phyloP scores from a whole-genome alignment of 2,113 vertebrate species.

The Athene cunicularia region DNA sequence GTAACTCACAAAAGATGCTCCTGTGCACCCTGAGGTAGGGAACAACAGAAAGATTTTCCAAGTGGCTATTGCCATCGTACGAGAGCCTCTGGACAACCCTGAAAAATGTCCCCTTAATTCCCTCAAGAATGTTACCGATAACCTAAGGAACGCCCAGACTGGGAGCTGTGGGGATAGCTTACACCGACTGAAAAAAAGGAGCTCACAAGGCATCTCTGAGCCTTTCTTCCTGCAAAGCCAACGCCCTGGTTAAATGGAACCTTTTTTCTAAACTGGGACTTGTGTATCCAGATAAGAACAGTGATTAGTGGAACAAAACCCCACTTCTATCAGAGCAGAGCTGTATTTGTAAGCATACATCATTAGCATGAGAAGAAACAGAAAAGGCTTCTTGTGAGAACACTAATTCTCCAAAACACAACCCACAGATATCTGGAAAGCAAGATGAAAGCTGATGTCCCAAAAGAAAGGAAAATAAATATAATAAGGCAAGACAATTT shows the following conservation, averaged over 20 bases:
- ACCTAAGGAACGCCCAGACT: neutral
- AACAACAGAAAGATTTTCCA: neutral
- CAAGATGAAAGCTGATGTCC: neutral
- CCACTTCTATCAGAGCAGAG: neutral
- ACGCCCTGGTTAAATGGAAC: neutral
- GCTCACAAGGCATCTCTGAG: neutral
- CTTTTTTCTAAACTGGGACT: neutral
- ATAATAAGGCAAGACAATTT: rapidly evolving
- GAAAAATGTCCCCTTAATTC: neutral
- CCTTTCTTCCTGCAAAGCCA: neutral
- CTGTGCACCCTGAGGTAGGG: neutral
- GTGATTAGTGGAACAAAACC: neutral
- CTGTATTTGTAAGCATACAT: neutral
- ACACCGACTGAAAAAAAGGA: rapidly evolving
- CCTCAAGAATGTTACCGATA: neutral
- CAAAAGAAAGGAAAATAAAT: neutral
- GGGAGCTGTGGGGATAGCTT: neutral
- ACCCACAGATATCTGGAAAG: neutral
- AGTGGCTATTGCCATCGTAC: neutral
- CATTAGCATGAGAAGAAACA: neutral
- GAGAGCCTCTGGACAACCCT: neutral
- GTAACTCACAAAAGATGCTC: neutral
- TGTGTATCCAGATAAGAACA: neutral
- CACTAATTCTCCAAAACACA: neutral
- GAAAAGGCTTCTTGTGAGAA: neutral